Evolutionary conservation across 30 jellyfish, hydroid and myxozoan genomes (phyloP).

Genomic region (Pseudorhiza aurosa): DNA sequence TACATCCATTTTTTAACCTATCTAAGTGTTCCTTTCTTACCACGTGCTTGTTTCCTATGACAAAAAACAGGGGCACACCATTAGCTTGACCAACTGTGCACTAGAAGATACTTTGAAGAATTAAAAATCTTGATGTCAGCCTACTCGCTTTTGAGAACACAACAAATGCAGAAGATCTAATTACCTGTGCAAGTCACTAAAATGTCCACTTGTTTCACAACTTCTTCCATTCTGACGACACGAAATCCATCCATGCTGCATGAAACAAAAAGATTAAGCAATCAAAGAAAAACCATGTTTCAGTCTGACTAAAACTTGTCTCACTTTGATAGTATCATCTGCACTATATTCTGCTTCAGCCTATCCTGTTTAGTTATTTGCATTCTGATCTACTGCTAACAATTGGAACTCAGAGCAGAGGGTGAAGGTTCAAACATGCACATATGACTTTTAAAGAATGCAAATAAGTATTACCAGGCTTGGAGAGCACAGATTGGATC

Average conservation of each 20-base stretch:
- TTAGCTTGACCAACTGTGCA: too few relatives aligned
- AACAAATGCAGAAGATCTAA: not conserved
- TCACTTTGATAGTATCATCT: too few relatives aligned
- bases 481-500: constrained; percentile 99
- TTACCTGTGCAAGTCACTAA: constrained; percentile 98
- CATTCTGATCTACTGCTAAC: too few relatives aligned
- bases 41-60: constrained; percentile 94
- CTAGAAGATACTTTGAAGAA: too few relatives aligned
- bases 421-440: too few relatives aligned
- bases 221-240: constrained; percentile 97
- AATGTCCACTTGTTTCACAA: constrained; percentile 79
- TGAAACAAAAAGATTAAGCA: constrained; percentile 10
- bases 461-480: constrained; percentile 89
- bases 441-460: too few relatives aligned
- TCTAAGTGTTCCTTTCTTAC: constrained; percentile 96
- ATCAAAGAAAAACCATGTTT: too few relatives aligned
- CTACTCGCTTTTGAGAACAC: not conserved
- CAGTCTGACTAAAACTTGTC: too few relatives aligned
- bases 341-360: too few relatives aligned
- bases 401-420: too few relatives aligned
- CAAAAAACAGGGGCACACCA: too few relatives aligned
- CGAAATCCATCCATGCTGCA: constrained; percentile 99
- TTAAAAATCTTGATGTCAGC: not conserved
- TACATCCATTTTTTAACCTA: constrained; percentile 92
- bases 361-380: too few relatives aligned